These are phyloP conservation scores for Amazona guildingii DNA, from an alignment of 2,113 vertebrate species.

Conservation along the genomic window DNA sequence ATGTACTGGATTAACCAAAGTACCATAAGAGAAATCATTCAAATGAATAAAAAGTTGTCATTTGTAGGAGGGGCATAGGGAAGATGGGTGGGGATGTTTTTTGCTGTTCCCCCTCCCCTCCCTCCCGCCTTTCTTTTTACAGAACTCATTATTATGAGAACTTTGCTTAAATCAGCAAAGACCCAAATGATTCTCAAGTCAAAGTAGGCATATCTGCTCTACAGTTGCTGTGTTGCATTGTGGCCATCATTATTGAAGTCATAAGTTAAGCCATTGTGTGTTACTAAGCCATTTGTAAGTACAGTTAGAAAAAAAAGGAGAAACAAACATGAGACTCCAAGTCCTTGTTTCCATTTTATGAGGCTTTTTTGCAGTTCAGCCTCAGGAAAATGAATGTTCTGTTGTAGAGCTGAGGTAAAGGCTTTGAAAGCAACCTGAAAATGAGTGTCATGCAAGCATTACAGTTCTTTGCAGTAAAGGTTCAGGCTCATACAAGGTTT, in stretches of 20 bases:
- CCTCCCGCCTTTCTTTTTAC: neutral
- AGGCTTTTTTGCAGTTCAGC: neutral
- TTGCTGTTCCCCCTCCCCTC: too few species aligned
- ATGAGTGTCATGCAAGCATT: neutral
- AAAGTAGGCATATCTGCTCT: neutral
- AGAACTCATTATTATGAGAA: neutral
- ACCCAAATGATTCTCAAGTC: neutral
- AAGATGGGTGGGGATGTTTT: neutral
- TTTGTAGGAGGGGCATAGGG: neutral
- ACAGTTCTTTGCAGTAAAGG: neutral
- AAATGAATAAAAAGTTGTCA: neutral
- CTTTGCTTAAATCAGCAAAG: neutral
- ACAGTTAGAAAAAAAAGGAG: neutral
- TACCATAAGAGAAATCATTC: neutral
- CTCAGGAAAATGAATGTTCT: neutral
- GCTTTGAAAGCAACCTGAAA: neutral
- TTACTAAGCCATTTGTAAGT: neutral
- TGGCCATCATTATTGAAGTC: neutral
- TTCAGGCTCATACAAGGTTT: neutral
- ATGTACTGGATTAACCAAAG: neutral
- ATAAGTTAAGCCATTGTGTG: neutral
- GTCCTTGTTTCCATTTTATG: neutral
- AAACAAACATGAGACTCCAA: neutral
- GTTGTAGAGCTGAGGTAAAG: neutral
- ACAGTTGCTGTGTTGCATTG: neutral